Percentiles rank a stretch among this genome's conserved stretches.
These are phyloP conservation scores for Erebia ligea DNA, from an alignment of 2,888 invertebrate genomes.

Conservation along the genomic window DNA sequence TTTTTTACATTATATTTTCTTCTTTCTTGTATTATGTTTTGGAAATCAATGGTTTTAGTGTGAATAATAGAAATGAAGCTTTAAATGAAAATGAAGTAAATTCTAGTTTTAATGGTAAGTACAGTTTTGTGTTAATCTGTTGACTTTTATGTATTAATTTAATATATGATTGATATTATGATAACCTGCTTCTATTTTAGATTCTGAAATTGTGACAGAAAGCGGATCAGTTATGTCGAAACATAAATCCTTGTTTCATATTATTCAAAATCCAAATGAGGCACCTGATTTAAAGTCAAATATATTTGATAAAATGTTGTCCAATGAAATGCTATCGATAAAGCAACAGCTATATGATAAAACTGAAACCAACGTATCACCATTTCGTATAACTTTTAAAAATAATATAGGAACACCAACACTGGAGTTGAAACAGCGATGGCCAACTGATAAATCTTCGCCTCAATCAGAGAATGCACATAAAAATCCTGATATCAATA, in stretches of 20 bases:
- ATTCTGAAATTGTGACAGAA: conserved; percentile 1
- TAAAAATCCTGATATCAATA: conserved; percentile 24
- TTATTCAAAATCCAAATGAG: conserved; percentile 31
- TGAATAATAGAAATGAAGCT: conserved; percentile 14
- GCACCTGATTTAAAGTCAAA: conserved; percentile 59
- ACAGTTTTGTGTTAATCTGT: neutral
- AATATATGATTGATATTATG: neutral
- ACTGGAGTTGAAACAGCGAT: conserved; percentile 60
- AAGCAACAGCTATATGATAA: conserved; percentile 59
- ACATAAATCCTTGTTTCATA: conserved; percentile 16
- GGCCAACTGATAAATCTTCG: conserved; percentile 56
- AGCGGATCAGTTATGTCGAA: conserved; percentile 25
- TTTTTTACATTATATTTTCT: conserved; percentile 60
- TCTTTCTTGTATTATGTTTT: conserved; percentile 43
- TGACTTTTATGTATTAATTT: neutral
- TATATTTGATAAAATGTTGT: conserved; percentile 64
- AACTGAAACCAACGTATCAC: conserved; percentile 47
- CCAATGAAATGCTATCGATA: conserved; percentile 66
- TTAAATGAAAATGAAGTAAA: neutral
- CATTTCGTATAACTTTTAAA: conserved; percentile 47
- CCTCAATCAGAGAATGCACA: conserved; percentile 36
- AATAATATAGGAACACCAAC: conserved; percentile 54
- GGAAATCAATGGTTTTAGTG: conserved; percentile 44
- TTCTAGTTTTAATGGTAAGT: conserved; percentile 20
- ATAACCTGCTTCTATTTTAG: conserved; percentile 30